Base-by-base conservation (phyloP, 2,888 invertebrate species). In the Rapana venosa region DNA sequence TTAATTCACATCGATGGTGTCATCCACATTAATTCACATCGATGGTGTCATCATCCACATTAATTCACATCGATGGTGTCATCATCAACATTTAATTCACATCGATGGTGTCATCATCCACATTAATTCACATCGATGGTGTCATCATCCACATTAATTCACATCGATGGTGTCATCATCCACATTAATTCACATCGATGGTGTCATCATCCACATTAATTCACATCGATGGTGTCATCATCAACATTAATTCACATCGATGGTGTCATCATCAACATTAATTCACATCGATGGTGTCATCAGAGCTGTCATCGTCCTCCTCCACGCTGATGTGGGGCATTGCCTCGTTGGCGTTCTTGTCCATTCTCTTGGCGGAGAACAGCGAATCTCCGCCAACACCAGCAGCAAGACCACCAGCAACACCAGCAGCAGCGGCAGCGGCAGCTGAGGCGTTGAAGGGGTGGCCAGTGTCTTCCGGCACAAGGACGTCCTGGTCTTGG, bases 201-300 rank as follows among this genome's bases (percentile, higher is more conserved):
- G 11, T 5, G 74, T n/a, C 74, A 74, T n/a, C 74, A 26, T 22
- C 26, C 26, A 8, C 32, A 32, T 11, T 79, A 11, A 79, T 79
- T 13, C 13, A 13, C 79, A 30, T 30, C 79, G 17, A 17, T 6
- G 13, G 30, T 13, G 79, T 79, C 79, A 30, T 79, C 35, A 13
- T 20, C 79, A 22, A 20, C 35, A 22, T 32, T 30, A 85, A 26
- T 58, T 85, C 84, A 58, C 56, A 85, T 85, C 58, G 26, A 58
- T 85, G 58, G 26, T 58, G 0, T 56, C 30, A 22, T 74, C 81
- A 83, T 35, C 26, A 47, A 13, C 17, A 66, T 66, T 26, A 84
- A 87, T 26, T 88, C 36, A 88, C 81, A 58, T 88, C 70, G 20
- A 32, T 26, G 32, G 32, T 83, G 56, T 74, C 74, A 26, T 84